These are phyloP conservation scores for Gastracanthus pulcherrimus DNA, from an alignment of 2,888 invertebrate species.

Conservation along the genomic window DNA sequence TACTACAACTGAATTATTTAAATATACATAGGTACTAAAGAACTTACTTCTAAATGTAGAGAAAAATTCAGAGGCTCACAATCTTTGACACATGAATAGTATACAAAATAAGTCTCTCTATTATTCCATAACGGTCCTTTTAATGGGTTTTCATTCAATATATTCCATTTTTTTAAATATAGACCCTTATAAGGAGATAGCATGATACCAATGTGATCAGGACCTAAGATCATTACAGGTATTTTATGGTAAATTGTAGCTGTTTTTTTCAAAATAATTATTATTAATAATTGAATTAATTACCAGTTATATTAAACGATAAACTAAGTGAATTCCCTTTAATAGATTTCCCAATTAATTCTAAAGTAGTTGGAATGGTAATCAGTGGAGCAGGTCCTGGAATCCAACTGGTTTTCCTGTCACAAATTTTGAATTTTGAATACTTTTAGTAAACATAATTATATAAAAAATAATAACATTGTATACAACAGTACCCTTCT, in stretches of 20 bases:
- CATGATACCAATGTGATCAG: slow-evolving; percentile 84
- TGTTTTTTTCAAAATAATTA: too few species aligned
- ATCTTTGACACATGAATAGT: slow-evolving; percentile 82
- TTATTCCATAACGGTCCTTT: slow-evolving; percentile 80
- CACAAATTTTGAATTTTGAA: neutral
- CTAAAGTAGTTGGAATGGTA: slow-evolving; percentile 78
- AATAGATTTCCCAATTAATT: slow-evolving; percentile 76
- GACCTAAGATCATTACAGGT: slow-evolving; percentile 77
- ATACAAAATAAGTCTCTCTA: slow-evolving; percentile 83
- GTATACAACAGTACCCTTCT: too few species aligned
- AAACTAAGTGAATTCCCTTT: slow-evolving; percentile 76
- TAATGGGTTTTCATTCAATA: slow-evolving; percentile 80
- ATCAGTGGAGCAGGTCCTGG: slow-evolving; percentile 80
- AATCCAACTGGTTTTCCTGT: slow-evolving; percentile 81
- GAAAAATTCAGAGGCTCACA: slow-evolving; percentile 81
- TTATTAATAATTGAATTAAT: slow-evolving; percentile 40
- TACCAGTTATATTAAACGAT: slow-evolving; percentile 79
- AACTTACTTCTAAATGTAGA: slow-evolving; percentile 81
- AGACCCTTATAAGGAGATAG: slow-evolving; percentile 82
- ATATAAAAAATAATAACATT: too few species aligned
- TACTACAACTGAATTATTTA: neutral
- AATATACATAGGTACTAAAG: neutral
- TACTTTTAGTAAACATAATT: too few species aligned
- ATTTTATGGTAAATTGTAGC: too few species aligned
- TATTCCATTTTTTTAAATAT: slow-evolving; percentile 80